These are phyloP conservation scores for Zosterops pallidus DNA, from an alignment of 2,113 vertebrate genomes.

Conservation along the genomic window DNA sequence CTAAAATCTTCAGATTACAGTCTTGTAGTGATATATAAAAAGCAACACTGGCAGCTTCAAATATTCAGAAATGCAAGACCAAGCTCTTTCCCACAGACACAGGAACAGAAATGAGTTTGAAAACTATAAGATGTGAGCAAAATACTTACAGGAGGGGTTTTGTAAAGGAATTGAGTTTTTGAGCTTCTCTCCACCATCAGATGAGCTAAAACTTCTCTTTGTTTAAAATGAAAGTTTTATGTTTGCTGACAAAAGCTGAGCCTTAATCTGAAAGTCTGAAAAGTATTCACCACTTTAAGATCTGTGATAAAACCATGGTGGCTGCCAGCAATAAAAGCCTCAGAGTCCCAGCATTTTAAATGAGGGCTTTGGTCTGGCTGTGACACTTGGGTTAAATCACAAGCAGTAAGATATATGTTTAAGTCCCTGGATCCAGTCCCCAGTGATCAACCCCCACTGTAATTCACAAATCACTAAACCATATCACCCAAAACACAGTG, in stretches of 20 bases:
- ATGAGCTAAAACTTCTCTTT: not conserved
- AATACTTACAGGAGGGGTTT: not conserved
- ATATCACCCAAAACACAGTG: not conserved
- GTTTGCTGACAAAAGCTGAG: not conserved
- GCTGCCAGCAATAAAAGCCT: not conserved
- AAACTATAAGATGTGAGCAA: not conserved
- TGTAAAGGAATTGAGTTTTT: not conserved
- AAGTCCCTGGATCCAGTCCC: not conserved
- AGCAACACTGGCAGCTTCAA: not conserved
- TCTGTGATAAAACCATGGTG: not conserved
- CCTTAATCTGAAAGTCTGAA: not conserved
- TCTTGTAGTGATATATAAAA: not conserved
- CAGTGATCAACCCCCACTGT: not conserved
- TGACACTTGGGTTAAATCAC: not conserved
- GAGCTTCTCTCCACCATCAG: not conserved
- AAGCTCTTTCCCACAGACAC: not conserved
- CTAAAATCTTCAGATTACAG: not conserved
- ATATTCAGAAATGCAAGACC: not conserved
- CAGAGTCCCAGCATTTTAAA: not conserved
- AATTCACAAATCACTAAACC: not conserved
- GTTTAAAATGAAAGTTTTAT: not conserved
- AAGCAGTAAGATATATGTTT: not conserved
- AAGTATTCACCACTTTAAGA: not conserved
- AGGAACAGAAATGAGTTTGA: not conserved
- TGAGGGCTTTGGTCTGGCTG: not conserved